phyloP scores from a whole-genome alignment of 2,113 vertebrate species.

The Lucifuga dentata region DNA sequence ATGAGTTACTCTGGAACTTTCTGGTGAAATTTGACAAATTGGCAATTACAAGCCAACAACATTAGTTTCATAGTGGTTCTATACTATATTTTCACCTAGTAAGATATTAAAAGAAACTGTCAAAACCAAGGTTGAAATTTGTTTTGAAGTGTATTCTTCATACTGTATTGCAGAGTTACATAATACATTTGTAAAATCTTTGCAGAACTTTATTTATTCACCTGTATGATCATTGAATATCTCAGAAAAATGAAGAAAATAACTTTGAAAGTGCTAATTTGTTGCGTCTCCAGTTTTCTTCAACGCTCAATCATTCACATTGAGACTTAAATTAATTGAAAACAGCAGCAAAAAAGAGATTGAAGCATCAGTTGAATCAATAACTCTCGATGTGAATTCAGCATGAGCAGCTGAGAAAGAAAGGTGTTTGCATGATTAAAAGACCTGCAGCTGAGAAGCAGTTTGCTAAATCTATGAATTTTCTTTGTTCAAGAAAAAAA shows the following conservation, averaged over 20 bases:
- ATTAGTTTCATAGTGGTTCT: conserved; percentile 3
- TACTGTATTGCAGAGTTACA: conserved; percentile 28
- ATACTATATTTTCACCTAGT: conserved; percentile 20
- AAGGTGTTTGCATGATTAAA: conserved; percentile 50
- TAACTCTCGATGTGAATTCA: conserved; percentile 38
- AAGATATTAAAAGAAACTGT: conserved; percentile 34
- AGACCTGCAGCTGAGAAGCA: conserved; percentile 29
- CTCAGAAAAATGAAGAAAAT: conserved; percentile 25
- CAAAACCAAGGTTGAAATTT: conserved; percentile 7
- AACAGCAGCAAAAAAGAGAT: conserved; percentile 39
- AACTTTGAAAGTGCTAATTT: conserved; percentile 48
- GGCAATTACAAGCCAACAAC: conserved; percentile 21
- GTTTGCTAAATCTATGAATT: conserved; percentile 60
- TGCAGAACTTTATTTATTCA: conserved; percentile 16
- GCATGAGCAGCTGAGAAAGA: conserved; percentile 18
- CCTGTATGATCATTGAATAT: conserved; percentile 8
- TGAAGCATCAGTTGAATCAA: conserved; percentile 46
- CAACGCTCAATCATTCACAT: conserved; percentile 30
- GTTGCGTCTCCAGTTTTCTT: conserved; percentile 14
- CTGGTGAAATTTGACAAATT: conserved; percentile 23
- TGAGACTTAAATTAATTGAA: conserved; percentile 49
- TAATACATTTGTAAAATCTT: conserved; percentile 28
- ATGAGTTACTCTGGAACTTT: no score
- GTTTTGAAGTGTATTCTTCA: neutral
- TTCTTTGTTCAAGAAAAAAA: conserved; percentile 70